These are phyloP conservation scores for Oscheius sp. DNA, from an alignment of 2,888 invertebrate species.

Conservation along the genomic window DNA sequence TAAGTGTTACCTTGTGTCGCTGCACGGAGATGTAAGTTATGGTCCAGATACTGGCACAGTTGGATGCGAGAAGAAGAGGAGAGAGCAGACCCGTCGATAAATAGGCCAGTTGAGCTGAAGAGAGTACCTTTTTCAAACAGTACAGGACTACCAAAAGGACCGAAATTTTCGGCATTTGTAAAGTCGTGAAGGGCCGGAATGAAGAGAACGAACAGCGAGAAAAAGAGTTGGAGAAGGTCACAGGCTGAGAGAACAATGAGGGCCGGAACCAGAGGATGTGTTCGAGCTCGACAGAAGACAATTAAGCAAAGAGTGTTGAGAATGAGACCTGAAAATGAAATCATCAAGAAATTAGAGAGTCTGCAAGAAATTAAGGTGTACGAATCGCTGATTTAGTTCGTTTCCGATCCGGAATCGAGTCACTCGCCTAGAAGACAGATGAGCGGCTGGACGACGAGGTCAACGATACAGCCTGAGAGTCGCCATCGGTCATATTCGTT, in stretches of 20 bases:
- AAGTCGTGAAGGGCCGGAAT: conserved; percentile 71
- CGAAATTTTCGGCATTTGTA: conserved; percentile 50
- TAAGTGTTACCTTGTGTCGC: conserved; percentile 57
- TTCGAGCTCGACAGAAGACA: conserved; percentile 56
- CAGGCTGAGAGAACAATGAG: conserved; percentile 68
- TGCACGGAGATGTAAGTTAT: conserved; percentile 71
- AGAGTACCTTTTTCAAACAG: background rate
- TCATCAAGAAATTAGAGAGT: too few relatives aligned
- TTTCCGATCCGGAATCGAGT: background rate
- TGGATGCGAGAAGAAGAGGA: conserved; percentile 64
- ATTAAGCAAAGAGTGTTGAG: conserved; percentile 66
- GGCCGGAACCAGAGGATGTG: conserved; percentile 57
- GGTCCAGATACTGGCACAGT: conserved; percentile 72
- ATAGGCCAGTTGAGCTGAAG: conserved; percentile 67
- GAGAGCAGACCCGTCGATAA: conserved; percentile 67
- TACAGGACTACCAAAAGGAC: conserved; percentile 18
- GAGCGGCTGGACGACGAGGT: conserved; percentile 66
- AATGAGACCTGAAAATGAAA: conserved; percentile 46
- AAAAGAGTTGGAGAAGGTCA: conserved; percentile 69
- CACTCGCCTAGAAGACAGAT: conserved; percentile 63
- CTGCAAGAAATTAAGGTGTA: too few relatives aligned
- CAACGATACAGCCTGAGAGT: conserved; percentile 63
- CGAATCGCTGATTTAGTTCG: background rate
- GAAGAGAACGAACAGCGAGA: conserved; percentile 70
- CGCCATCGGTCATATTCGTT: conserved; percentile 56